Evolutionary conservation across 2,888 invertebrate species (phyloP).

Genomic region (Noctua comes): DNA sequence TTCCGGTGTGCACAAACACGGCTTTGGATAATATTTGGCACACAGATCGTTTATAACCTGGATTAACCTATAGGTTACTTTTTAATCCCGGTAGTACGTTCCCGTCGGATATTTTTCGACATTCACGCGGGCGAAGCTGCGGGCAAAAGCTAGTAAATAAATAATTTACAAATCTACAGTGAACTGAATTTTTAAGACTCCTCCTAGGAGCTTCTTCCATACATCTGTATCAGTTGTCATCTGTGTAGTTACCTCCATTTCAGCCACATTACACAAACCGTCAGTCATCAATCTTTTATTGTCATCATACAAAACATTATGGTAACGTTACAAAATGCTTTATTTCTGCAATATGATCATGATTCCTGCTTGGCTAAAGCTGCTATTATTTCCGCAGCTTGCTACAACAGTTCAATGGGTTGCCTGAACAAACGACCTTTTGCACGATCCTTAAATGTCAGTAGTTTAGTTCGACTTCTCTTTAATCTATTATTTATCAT

Average conservation of each 20-base stretch:
- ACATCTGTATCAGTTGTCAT: neutral
- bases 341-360: neutral
- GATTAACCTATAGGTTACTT: too few species aligned
- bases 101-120: too few species aligned
- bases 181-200: neutral
- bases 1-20: too few species aligned
- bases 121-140: too few species aligned
- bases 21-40: too few species aligned
- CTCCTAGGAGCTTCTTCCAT: neutral
- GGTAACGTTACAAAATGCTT: neutral
- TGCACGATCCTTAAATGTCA: constrained; percentile 38
- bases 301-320: neutral
- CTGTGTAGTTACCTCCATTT: neutral
- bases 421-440: constrained; percentile 25
- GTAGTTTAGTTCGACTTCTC: neutral
- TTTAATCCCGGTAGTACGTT: too few species aligned
- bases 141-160: too few species aligned
- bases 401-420: constrained; percentile 33
- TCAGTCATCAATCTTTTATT: neutral
- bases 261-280: neutral
- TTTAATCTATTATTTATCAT: neutral
- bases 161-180: neutral
- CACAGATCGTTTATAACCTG: too few species aligned
- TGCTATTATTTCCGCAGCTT: constrained; percentile 7
- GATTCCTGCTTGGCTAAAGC: neutral